phyloP scores from a whole-genome alignment of 2,797 vertebrate species.

The Bovichtus diacanthus region DNA sequence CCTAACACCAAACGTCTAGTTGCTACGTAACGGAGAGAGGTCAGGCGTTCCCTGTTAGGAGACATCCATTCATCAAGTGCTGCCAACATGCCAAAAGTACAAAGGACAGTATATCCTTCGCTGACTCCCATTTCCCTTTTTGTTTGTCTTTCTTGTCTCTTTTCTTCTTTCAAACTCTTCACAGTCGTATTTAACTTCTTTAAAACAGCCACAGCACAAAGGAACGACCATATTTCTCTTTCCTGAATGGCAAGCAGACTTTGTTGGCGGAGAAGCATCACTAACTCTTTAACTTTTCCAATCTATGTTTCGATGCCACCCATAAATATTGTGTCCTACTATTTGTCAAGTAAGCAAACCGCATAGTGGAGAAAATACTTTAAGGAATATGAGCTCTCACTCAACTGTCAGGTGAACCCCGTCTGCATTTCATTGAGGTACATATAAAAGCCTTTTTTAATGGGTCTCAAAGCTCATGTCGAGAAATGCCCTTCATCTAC shows the following conservation, averaged over 20 bases:
- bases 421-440: conserved; percentile 74
- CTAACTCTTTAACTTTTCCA: conserved; percentile 31
- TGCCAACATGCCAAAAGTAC: conserved; percentile 79
- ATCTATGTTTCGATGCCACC: conserved; percentile 30
- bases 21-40: conserved; percentile 82
- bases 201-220: conserved; percentile 65
- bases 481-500: conserved; percentile 80
- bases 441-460: conserved; percentile 76
- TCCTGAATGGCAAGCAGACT: conserved; percentile 30
- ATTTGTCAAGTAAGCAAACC: conserved; percentile 41
- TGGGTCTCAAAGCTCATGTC: conserved; percentile 76
- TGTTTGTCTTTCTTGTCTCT: conserved; percentile 68
- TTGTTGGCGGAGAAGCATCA: conserved; percentile 25
- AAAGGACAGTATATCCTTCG: conserved; percentile 81
- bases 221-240: conserved; percentile 56
- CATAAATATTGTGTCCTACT: conserved; percentile 35
- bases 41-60: conserved; percentile 76
- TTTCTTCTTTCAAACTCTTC: conserved; percentile 66
- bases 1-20: conserved; percentile 74
- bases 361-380: conserved; percentile 11
- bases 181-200: conserved; percentile 67
- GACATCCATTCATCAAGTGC: conserved; percentile 84
- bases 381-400: conserved; percentile 43
- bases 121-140: conserved; percentile 72
- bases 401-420: conserved; percentile 70